Evolutionary conservation across 2,888 invertebrate genomes (phyloP), one percentile per base, ranked within the genome.

Genomic region (Nephrotoma flavescens): DNA sequence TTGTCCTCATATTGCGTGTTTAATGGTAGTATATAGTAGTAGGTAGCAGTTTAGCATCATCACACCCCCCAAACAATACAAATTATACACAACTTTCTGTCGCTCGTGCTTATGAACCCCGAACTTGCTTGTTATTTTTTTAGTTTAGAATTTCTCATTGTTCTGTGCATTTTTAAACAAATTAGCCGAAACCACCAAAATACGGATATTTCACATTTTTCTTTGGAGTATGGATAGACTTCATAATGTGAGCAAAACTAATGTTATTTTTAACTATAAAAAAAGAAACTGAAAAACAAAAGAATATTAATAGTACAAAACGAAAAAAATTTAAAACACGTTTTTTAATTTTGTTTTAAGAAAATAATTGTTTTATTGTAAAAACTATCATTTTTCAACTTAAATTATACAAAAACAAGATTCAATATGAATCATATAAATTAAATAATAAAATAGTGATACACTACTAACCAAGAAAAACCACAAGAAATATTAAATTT

Each of bases 341-440:
- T 71, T 71, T 31, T 71, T 71, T 71, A 71, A 71, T 71, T 71
- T 71, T 71, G 71, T 9, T 71, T 71, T 31, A 9, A 31, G 31
- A 71, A 71, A 41, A 84, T 42, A 42, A 84, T 84, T 42, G 42
- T 84, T 84, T 84, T 42, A 84, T 84, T 84, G 41, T 84, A 84
- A 42, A 84, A 41, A 84, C 41, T 42, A 84, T 41, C 42, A 42
- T 84, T 84, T 42, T 83, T 84, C 15, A 84, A 84, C n/a, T 84
- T 84, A 42, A 9, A 42, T 42, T 42, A 42, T 84, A 84, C 84
- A 84, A 42, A 84, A 84, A 84, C n/a, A 84, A 83, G 45, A 85
- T 85, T 85, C 85, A 85, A 85, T 85, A 85, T 85, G 85, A 85
- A 85, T 85, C 85, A 85, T 44, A 42, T 85, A 44, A 12, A 44